Conservation (phyloP, 2,797 vertebrate species). For the Sparus aurata region DNA sequence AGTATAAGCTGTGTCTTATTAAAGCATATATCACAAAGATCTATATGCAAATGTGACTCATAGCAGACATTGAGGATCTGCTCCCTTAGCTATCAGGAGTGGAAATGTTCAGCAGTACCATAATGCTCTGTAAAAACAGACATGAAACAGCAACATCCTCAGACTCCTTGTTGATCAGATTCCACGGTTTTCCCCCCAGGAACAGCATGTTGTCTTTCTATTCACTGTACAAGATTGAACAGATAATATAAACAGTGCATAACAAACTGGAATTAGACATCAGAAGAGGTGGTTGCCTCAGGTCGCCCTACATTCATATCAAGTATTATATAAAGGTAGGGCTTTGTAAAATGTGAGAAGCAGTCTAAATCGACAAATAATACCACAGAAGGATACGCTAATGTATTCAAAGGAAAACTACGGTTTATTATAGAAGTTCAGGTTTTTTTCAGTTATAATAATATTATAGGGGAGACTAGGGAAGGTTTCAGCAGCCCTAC, state of each 20-base stretch:
- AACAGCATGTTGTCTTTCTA: slow-evolving; percentile 3
- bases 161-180: slow-evolving; percentile 8
- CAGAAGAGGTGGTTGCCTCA: not conserved
- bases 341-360: slow-evolving; percentile 4
- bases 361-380: not conserved
- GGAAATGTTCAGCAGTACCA: not conserved
- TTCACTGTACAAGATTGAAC: slow-evolving; percentile 31
- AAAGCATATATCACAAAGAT: slow-evolving; percentile 30
- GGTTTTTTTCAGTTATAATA: not conserved
- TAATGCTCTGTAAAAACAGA: not conserved
- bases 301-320: not conserved
- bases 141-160: not conserved
- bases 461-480: not conserved
- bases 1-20: slow-evolving; percentile 29
- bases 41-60: not conserved
- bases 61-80: not conserved
- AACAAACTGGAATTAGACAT: slow-evolving; percentile 13
- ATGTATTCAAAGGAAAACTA: not conserved
- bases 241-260: slow-evolving; percentile 15
- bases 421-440: not conserved
- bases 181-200: slow-evolving; percentile 3
- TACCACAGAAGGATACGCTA: too few species aligned
- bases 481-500: too few species aligned
- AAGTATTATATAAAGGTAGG: not conserved
- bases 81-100: not conserved